Percentiles rank a stretch among this genome's conserved stretches.
Evolutionary conservation across 1,140 invertebrate genomes (phyloP).

Genomic region (Zaprionus camerounensis): DNA sequence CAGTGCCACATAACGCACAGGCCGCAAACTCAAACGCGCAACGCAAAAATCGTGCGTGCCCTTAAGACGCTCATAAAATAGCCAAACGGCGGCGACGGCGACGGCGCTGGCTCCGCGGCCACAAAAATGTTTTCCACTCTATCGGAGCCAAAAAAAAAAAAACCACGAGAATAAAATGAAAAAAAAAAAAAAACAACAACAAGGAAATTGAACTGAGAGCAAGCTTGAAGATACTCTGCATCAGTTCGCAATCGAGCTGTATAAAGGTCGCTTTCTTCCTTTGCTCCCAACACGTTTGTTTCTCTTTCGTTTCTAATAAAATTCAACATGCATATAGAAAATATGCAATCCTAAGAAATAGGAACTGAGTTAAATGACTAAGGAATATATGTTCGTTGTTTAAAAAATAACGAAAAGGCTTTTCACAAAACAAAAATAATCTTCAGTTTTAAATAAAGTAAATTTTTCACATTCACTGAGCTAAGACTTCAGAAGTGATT

Average conservation of each 20-base stretch:
- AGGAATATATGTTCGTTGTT: not conserved
- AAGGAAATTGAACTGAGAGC: not conserved
- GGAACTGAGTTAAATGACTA: not conserved
- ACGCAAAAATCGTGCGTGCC: constrained; percentile 81
- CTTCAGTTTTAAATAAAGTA: no score
- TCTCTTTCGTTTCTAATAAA: not conserved
- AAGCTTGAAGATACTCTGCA: not conserved
- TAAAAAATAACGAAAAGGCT: no score
- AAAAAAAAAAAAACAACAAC: constrained; percentile 19
- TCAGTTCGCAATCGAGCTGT: not conserved
- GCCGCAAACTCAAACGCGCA: constrained; percentile 71
- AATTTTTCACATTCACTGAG: no score
- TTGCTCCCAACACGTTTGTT: not conserved
- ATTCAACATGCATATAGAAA: not conserved
- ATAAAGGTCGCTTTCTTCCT: not conserved
- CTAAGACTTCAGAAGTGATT: no score
- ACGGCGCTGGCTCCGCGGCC: constrained; percentile 38
- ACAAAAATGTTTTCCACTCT: constrained; percentile 67
- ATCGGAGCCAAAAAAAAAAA: constrained; percentile 49
- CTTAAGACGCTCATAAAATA: constrained; percentile 82
- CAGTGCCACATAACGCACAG: constrained; percentile 77
- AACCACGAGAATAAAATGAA: constrained; percentile 5
- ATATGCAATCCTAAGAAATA: not conserved
- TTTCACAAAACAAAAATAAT: no score
- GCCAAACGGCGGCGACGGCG: constrained; percentile 34